Base-by-base conservation (phyloP, 2,113 vertebrate genomes). In the Hucho hucho region DNA sequence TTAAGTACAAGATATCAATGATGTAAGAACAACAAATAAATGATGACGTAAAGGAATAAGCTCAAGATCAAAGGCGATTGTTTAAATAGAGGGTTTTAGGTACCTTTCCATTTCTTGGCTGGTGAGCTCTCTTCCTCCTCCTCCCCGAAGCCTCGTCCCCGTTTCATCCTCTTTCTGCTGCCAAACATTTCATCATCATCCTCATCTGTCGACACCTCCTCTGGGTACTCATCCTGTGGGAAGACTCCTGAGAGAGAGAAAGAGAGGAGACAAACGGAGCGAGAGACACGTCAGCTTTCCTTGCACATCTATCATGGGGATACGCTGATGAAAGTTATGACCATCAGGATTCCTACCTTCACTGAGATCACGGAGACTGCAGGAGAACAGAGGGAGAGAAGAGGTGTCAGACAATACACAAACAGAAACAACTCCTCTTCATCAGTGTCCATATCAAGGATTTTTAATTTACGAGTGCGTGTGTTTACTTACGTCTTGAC, bases 341-440 rank as follows among this genome's bases (percentile, higher is more conserved):
- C 12, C 49, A 53, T 53, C 49, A 4, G 49, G 14, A 18, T 5
- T 37, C 91, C 79, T 89, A 98, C 97, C 97, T 96, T 95, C 93
- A 82, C 89, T 93, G 67, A 97, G 92, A 70, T 95, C 90, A 20
- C 92, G 94, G 81, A 97, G 94, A 53, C 97, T 99, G 90, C 4
- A 26, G 64, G 25, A 65, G 25, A 26, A 14, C 25, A 65, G 16
- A 69, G 22, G 89, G 81, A 64, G 73, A 11, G 24, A 68, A 73
- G 80, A 20, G 32, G 37, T 43, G 37, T 43, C 7, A 71, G 49
- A 18, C 49, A 18, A 53, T 1, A 53, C 12, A 75, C 37, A 65
- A 59, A 73, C 13, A 18, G 18, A 63, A 22, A 6, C 22, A 14
- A 53, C 1, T 65, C 49, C 49, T 53, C 14, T 65, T 28, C 12